These are phyloP conservation scores for Lasioglossum calceatum DNA, from an alignment of 2,888 invertebrate species.

Conservation along the genomic window DNA sequence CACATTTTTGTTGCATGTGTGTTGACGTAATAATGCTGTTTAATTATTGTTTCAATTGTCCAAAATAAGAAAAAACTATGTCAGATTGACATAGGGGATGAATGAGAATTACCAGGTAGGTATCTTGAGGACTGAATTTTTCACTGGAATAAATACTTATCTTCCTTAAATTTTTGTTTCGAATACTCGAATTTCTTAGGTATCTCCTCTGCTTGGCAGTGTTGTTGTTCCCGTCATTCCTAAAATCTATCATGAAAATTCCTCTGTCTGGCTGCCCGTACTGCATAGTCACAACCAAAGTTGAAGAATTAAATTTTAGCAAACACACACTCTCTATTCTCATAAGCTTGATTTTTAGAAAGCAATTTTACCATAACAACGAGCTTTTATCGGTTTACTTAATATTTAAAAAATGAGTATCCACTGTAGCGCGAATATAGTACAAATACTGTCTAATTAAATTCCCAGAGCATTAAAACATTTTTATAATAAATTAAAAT, in stretches of 20 bases:
- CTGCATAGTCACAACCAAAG: constrained; percentile 38
- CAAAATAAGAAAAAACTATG: neutral
- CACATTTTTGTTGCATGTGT: no score
- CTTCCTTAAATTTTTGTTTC: constrained; percentile 22
- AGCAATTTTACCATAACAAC: neutral
- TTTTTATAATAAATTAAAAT: neutral
- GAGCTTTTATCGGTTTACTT: neutral
- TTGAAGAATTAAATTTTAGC: neutral
- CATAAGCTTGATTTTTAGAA: neutral
- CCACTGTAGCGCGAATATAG: neutral
- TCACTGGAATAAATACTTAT: constrained; percentile 17
- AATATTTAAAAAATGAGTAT: neutral
- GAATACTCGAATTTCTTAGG: constrained; percentile 49
- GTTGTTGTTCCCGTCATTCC: constrained; percentile 66
- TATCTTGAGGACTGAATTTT: neutral
- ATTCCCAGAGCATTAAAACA: neutral
- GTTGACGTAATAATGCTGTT: no score
- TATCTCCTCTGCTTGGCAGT: constrained; percentile 19
- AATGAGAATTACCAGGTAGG: neutral
- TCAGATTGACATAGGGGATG: neutral
- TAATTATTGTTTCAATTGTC: no score
- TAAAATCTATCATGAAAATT: constrained; percentile 67
- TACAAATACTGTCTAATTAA: neutral
- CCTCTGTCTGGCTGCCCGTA: constrained; percentile 36
- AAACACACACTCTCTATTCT: neutral